Conservation (phyloP, 2,113 vertebrate genomes). For the Tautogolabrus adspersus region DNA sequence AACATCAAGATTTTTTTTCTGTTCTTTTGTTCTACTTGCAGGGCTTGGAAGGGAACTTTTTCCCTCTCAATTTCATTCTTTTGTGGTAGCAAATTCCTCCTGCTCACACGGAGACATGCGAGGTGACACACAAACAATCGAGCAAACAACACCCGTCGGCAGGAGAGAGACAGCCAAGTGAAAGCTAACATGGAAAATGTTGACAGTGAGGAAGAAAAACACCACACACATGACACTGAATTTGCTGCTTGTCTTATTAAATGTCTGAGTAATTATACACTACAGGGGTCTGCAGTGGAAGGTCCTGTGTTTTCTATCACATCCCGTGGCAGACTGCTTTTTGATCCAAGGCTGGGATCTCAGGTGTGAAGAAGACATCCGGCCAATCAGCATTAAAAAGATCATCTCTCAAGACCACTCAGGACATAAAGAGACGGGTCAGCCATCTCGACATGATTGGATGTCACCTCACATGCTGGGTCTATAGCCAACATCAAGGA, state of each 20-base stretch:
- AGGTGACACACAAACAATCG: conserved; percentile 78
- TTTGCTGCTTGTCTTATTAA: conserved; percentile 74
- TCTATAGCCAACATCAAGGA: conserved; percentile 75
- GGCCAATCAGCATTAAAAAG: conserved; percentile 56
- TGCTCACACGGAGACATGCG: conserved; percentile 69
- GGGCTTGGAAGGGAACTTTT: conserved; percentile 71
- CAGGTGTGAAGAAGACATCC: conserved; percentile 58
- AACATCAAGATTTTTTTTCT: conserved; percentile 73
- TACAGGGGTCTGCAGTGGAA: conserved; percentile 56
- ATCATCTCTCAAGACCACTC: conserved; percentile 71
- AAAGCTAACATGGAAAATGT: conserved; percentile 75
- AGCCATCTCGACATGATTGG: conserved; percentile 77
- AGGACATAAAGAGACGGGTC: conserved; percentile 71
- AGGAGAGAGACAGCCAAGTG: conserved; percentile 69
- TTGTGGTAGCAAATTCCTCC: conserved; percentile 72
- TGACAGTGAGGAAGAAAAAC: conserved; percentile 71
- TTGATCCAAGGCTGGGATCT: conserved; percentile 52
- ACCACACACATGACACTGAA: conserved; percentile 68
- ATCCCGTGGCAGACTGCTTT: conserved; percentile 31
- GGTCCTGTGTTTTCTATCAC: conserved; percentile 55
- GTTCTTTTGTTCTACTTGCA: conserved; percentile 80
- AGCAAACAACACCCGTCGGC: conserved; percentile 73
- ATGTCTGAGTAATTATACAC: conserved; percentile 76
- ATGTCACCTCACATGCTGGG: conserved; percentile 74
- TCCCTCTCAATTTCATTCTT: conserved; percentile 75